Evolutionary conservation across 2,113 vertebrate species (phyloP), one percentile per base, ranked within the genome.

Genomic region (Rhinichthys klamathensis): DNA sequence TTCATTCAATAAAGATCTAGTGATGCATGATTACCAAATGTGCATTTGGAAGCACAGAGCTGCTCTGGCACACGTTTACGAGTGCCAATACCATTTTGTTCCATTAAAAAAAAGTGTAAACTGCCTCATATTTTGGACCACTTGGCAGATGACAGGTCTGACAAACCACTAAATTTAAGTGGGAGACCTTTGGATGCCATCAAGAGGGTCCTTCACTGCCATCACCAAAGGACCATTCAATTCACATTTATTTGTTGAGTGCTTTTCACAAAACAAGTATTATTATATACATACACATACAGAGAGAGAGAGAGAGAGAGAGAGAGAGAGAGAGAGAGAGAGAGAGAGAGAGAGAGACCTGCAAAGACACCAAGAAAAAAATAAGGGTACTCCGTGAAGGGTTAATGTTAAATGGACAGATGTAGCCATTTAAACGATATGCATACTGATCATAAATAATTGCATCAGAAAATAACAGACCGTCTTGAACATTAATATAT

Each of bases 1-100:
- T 80, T 80, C 15, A 69, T 81, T 81, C 25, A 51, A 30, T 32
- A 51, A 67, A 81, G 25, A 46, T 51, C 61, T 69, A 30, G 27
- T 27, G 25, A 65, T 81, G 15, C 44, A n/a, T 13, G 9, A 81
- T 67, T 15, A 30, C n/a, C 3, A 69, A 69, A 12, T 16, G 76
- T 23, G 56, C 7, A n/a, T n/a, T 38, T 56, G 13, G 23, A 23
- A 60, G 35, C 5, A 11, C 67, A 38, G 32, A 38, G 35, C 35
- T 2, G 21, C 18, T 11, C 67, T 70, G 18, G 18, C 9, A 41
- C 18, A 41, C 0, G 8, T 41, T 72, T 41, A 41, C 12, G 1
- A n/a, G 35, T n/a, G 23, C 6, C 35, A 41, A 30, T 27, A 4
- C n/a, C 15, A 16, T 41, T 41, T 16, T 15, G 21, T 61, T 38